A percentile compares a stretch with the other conserved stretches of the same genome.
Conservation (phyloP, 2,888 invertebrate species). For the Brenthis hecate region DNA sequence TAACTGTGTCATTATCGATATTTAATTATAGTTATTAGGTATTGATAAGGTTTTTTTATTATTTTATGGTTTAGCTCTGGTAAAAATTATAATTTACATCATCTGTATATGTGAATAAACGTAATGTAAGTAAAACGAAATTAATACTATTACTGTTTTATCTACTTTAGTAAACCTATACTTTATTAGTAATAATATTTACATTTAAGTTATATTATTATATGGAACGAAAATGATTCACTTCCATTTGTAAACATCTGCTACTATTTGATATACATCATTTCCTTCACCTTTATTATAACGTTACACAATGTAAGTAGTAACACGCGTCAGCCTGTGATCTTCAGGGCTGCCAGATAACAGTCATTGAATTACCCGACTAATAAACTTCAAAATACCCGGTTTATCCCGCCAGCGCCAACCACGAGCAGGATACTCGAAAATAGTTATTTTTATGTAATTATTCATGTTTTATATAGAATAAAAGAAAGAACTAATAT, state of each 20-base stretch:
- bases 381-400: no score
- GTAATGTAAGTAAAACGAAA: no score
- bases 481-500: no score
- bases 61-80: not conserved
- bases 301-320: slow-evolving; percentile 46
- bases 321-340: slow-evolving; percentile 43
- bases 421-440: no score
- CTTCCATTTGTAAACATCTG: slow-evolving; percentile 18
- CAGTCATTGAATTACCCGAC: no score
- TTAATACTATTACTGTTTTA: no score
- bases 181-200: slow-evolving; percentile 1
- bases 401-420: no score
- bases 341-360: no score
- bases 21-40: not conserved
- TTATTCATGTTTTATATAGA: no score
- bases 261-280: slow-evolving; percentile 36
- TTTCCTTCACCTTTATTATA: slow-evolving; percentile 41
- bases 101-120: not conserved
- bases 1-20: slow-evolving; percentile 9
- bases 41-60: not conserved
- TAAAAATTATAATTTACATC: not conserved
- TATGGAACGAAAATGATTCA: slow-evolving; percentile 11
- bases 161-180: not conserved
- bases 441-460: no score
- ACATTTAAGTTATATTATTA: not conserved